A percentile compares a stretch with the other conserved stretches of the same genome.
phyloP scores from a whole-genome alignment of 2,797 vertebrate genomes.

The Centropyge bicolor region DNA sequence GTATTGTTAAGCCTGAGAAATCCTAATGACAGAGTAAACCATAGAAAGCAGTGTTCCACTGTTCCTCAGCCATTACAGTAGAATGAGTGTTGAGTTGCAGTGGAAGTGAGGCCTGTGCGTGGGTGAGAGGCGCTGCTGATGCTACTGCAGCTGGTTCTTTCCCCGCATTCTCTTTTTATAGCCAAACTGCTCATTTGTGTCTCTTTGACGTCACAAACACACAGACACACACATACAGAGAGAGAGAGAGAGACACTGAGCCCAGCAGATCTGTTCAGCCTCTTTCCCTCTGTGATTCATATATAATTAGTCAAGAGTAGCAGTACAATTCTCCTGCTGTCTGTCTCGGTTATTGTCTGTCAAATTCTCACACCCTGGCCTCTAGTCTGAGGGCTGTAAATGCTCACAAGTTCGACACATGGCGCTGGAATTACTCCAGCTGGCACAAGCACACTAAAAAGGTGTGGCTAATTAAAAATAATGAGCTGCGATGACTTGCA shows the following conservation, averaged over 20 bases:
- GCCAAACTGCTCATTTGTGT: slow-evolving; percentile 83
- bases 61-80: slow-evolving; percentile 38
- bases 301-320: slow-evolving; percentile 60
- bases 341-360: slow-evolving; percentile 56
- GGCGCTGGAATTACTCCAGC: background rate
- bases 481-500: background rate
- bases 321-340: slow-evolving; percentile 45
- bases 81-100: slow-evolving; percentile 52
- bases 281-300: slow-evolving; percentile 61
- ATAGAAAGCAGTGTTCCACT: slow-evolving; percentile 2
- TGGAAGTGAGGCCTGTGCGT: slow-evolving; percentile 71
- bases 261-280: slow-evolving; percentile 49
- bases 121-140: slow-evolving; percentile 74
- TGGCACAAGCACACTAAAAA: slow-evolving; percentile 1
- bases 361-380: slow-evolving; percentile 42
- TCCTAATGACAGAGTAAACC: slow-evolving; percentile 10
- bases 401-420: background rate
- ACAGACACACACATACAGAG: background rate
- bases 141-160: slow-evolving; percentile 79
- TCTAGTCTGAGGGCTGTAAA: slow-evolving; percentile 30
- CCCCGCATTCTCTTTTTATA: slow-evolving; percentile 81
- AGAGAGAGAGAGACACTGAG: slow-evolving; percentile 40
- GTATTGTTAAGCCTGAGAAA: background rate
- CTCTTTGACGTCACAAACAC: slow-evolving; percentile 75
- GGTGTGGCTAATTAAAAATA: slow-evolving; percentile 34